Base-by-base conservation (phyloP, 2,113 vertebrate species). In the Hippoglossus stenolepis region DNA sequence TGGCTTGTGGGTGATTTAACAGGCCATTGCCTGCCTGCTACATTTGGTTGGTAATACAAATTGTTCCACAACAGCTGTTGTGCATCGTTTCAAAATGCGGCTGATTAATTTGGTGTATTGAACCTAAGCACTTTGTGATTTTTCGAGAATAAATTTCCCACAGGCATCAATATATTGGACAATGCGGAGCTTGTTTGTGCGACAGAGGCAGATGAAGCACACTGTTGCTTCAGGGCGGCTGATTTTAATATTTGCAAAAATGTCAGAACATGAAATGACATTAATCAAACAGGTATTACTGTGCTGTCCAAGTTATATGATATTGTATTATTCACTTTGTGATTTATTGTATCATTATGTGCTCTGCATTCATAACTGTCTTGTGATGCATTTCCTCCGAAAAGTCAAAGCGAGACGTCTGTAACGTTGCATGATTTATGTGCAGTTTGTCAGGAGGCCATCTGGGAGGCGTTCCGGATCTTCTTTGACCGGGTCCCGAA, bases 381-480 rank as follows among this genome's bases (percentile, higher is more conserved):
- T 38, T 57, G 26, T 51, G 20, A 62, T 15, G 2, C 14, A 10
- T 24, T 54, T 69, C 45, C 40, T 40, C 15, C 23, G 28, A 28
- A 23, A 54, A 49, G 20, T 21, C 43, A 53, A 31, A 67, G 31
- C 12, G 45, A 35, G 69, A 10, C 12, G 26, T 51, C 7, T 1
- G 23, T 18, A 40, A 24, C 56, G 24, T 67, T 0, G 0, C 23
- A 5, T 20, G 24, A 59, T 67, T 56, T 89, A 20, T 79, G 53
- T 83, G 75, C 91, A 99, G 96, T 99, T 71, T 98, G 97, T 86
- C 98, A 99, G 92, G 97, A 99, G 91, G 96, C 94, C 2, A 96
- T 97, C 10, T 99, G 98, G 98, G 97, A 98, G 92, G 97, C 97
- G 2, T 98, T 97, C 80, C 94, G 95, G 45, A 94, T 98, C 88